Percentiles rank a stretch among this genome's conserved stretches.
These are phyloP conservation scores for Fulica atra DNA, from an alignment of 2,113 vertebrate species.

Conservation along the genomic window DNA sequence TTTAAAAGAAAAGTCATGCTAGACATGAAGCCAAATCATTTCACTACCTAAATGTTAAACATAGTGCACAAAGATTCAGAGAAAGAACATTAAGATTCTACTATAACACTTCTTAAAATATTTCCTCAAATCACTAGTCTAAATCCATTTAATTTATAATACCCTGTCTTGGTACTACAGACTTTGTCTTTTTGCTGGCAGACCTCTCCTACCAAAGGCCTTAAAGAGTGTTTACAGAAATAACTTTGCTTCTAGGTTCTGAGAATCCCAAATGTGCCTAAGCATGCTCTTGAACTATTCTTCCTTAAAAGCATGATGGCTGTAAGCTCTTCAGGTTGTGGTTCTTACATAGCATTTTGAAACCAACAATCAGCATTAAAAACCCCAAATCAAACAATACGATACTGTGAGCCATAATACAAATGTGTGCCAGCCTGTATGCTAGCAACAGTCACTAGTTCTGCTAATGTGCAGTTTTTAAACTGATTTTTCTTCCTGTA, in stretches of 20 bases:
- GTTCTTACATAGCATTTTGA: neutral
- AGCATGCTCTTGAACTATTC: neutral
- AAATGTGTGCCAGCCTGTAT: neutral
- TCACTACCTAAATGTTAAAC: neutral
- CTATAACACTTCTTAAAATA: neutral
- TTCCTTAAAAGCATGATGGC: neutral
- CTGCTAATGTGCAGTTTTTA: neutral
- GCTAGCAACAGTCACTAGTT: neutral
- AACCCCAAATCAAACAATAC: neutral
- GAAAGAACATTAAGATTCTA: neutral
- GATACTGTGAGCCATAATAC: neutral
- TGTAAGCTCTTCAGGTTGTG: neutral
- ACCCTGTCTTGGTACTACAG: neutral
- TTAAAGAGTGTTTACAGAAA: neutral
- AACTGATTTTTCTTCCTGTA: neutral
- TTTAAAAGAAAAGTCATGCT: neutral
- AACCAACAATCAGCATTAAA: neutral
- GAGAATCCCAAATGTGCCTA: neutral
- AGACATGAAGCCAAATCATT: neutral
- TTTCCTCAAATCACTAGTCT: neutral
- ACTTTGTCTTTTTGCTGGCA: neutral
- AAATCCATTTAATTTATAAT: neutral
- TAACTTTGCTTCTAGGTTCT: neutral
- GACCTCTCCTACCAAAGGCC: neutral
- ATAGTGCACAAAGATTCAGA: neutral